Evolutionary conservation across 1,140 invertebrate species (phyloP), one percentile per base, ranked within the genome.

Genomic region (Asobara japonica): DNA sequence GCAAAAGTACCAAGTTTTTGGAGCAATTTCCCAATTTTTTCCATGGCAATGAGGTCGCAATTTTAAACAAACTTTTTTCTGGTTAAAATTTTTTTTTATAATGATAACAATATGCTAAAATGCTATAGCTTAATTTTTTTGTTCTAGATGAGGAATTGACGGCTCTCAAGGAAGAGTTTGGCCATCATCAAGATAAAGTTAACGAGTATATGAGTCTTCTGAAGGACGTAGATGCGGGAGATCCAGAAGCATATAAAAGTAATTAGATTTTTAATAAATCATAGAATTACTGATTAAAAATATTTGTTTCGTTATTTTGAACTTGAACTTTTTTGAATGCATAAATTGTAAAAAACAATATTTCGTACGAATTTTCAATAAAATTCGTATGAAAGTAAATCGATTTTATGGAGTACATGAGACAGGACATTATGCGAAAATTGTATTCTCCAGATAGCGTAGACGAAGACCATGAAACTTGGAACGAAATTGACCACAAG

Each of bases 161-260:
- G 75, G 91, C 93, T 11, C 85, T 98, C 6, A 95, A 94, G 80
- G 93, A 97, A 86, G 96, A 98, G 86, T 98, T 98, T 81, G 85
- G 86, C 56, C 96, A 97, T 86, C 95, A 98, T 83, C 95, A 98
- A 86, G 93, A 97, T 74, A 97, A 97, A 87, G 90, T 98, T 20
- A 93, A 97, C 83, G 92, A 97, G 78, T 97, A 96, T 81, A 94
- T 95, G 87, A 91, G 91, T 51, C 77, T 98, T 20, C 86, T 96
- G 13, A 90, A 91, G 78, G 91, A 94, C 75, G 87, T 94, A 18
- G 91, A 92, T 73, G 83, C 82, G 27, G 86, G 82, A 69, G 88
- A 89, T 75, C 41, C 83, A 16, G 84, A 89, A 77, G 82, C 86
- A 60, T 89, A 91, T 83, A 90, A 93, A 85, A 94, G 93, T 94